These are phyloP conservation scores for Gandaritis pyraliata DNA, from an alignment of 2,888 invertebrate genomes.

Conservation along the genomic window DNA sequence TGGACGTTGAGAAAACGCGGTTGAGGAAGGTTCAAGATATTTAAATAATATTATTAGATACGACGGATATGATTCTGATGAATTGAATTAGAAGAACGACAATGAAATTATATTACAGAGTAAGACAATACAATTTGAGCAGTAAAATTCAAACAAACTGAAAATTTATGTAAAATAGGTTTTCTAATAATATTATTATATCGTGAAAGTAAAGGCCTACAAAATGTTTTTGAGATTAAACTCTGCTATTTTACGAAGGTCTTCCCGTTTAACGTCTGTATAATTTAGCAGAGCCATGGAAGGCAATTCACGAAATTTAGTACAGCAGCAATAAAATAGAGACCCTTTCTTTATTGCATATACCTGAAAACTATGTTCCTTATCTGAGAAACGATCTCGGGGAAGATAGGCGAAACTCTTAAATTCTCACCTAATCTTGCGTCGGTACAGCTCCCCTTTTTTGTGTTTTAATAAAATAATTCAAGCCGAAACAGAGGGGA, in stretches of 20 bases:
- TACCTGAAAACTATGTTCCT: constrained; percentile 50
- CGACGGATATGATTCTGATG: too few species aligned
- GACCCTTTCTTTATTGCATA: constrained; percentile 47
- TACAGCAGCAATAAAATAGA: constrained; percentile 44
- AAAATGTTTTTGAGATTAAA: constrained; percentile 33
- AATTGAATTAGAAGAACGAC: too few species aligned
- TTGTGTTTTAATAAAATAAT: constrained; percentile 73
- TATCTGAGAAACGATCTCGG: constrained; percentile 55
- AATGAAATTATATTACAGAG: too few species aligned
- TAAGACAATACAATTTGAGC: too few species aligned
- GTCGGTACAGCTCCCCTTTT: constrained; percentile 58
- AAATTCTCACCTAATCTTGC: constrained; percentile 69
- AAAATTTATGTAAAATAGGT: neutral
- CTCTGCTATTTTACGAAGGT: constrained; percentile 33
- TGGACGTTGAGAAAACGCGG: too few species aligned
- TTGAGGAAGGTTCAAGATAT: too few species aligned
- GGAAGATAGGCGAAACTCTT: constrained; percentile 61
- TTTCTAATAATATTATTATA: constrained; percentile 10
- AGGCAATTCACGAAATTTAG: constrained; percentile 43
- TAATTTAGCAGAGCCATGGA: constrained; percentile 41
- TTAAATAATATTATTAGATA: too few species aligned
- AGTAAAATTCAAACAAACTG: too few species aligned
- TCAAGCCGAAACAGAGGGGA: constrained; percentile 66
- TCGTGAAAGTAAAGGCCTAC: constrained; percentile 2
- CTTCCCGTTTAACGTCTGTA: constrained; percentile 34